Evolutionary conservation across 1,140 invertebrate species (phyloP).

Genomic region (Orchestia grillus): DNA sequence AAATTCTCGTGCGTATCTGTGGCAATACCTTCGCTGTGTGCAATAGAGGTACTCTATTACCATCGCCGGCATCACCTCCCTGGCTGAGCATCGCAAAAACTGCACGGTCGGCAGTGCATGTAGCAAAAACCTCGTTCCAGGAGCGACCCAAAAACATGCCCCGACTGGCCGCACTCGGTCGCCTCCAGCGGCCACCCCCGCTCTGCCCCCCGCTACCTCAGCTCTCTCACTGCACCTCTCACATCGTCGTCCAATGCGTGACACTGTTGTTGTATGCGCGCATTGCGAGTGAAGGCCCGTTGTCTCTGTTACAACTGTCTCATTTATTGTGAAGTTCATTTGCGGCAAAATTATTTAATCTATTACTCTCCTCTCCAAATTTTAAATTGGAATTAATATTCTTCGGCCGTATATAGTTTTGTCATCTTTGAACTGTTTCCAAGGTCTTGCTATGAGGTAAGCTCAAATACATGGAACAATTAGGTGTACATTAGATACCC

Average conservation of each 20-base stretch:
- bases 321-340: background rate
- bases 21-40: background rate
- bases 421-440: background rate
- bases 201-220: background rate
- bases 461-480: background rate
- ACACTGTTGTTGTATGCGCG: background rate
- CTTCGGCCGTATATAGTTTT: background rate
- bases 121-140: constrained; percentile 35
- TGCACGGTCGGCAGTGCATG: constrained; percentile 1
- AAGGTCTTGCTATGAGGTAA: background rate
- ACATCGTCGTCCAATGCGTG: background rate
- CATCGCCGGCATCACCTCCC: background rate
- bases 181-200: constrained; percentile 10
- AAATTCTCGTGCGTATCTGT: background rate
- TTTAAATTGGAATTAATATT: background rate
- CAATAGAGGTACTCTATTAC: background rate
- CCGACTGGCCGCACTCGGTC: background rate
- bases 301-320: background rate
- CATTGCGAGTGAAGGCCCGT: background rate
- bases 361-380: background rate
- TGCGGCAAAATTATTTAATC: background rate
- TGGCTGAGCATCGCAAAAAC: background rate
- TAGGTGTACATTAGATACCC: background rate
- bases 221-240: background rate
- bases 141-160: background rate